phyloP scores from a whole-genome alignment of 2,797 vertebrate species.

The Bufotes viridis region DNA sequence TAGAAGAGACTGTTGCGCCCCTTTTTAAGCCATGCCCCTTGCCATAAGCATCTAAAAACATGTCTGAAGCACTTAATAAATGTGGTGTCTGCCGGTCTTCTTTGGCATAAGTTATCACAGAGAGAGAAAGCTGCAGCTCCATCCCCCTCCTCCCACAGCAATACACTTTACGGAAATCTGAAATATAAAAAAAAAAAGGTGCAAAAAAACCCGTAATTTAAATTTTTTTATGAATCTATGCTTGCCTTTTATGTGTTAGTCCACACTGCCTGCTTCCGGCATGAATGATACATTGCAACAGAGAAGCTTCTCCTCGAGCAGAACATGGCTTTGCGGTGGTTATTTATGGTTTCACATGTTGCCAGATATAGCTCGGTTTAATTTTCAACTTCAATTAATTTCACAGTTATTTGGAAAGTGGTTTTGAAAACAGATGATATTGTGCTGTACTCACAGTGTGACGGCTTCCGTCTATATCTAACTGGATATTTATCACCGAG shows the following conservation, averaged over 20 bases:
- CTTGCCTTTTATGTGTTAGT: neutral
- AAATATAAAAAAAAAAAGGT: too few species aligned
- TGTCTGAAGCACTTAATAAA: too few species aligned
- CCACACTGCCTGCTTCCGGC: neutral
- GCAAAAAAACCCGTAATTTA: too few species aligned
- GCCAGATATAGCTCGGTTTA: neutral
- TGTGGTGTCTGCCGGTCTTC: too few species aligned
- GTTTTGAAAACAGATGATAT: neutral
- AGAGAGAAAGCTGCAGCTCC: too few species aligned
- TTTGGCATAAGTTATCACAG: too few species aligned
- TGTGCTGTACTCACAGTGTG: neutral
- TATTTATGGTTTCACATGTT: neutral
- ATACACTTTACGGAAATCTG: too few species aligned
- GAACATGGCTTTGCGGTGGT: neutral
- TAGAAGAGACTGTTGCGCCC: too few species aligned
- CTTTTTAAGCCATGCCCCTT: too few species aligned
- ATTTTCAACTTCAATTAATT: constrained; percentile 11
- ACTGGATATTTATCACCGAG: neutral
- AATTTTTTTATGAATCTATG: too few species aligned
- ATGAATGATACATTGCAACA: neutral
- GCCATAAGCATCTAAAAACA: too few species aligned
- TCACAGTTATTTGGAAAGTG: neutral
- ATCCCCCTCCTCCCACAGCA: too few species aligned
- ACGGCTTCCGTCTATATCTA: neutral
- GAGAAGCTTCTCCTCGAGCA: neutral